phyloP scores from a whole-genome alignment of 2,888 invertebrate genomes.

The Brassicogethes aeneus region DNA sequence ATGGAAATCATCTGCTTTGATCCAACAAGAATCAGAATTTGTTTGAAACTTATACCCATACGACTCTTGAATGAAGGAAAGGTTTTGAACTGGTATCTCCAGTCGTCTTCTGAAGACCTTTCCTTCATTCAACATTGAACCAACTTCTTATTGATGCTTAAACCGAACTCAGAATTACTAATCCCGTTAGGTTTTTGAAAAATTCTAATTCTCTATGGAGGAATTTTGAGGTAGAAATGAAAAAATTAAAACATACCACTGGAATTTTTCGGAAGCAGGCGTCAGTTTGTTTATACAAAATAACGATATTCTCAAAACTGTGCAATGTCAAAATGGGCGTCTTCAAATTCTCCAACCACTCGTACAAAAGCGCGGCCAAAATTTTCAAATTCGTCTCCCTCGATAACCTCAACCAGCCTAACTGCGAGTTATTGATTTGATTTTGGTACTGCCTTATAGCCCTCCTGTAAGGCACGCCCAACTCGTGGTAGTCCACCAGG shows the following conservation, averaged over 20 bases:
- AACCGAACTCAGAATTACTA: too few relatives aligned
- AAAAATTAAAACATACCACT: conserved; percentile 35
- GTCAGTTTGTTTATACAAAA: conserved; percentile 51
- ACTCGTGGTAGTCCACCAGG: conserved; percentile 47
- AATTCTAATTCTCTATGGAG: too few relatives aligned
- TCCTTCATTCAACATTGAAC: too few relatives aligned
- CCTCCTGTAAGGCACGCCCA: conserved; percentile 48
- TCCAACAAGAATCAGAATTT: neutral
- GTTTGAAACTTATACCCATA: too few relatives aligned
- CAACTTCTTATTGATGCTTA: neutral
- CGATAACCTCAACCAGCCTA: conserved; percentile 56
- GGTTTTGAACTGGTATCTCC: too few relatives aligned
- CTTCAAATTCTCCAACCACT: conserved; percentile 71
- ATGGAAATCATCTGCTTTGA: neutral
- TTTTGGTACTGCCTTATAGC: conserved; percentile 47
- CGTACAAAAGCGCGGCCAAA: conserved; percentile 56
- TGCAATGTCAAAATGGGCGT: conserved; percentile 56
- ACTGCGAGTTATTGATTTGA: conserved; percentile 57
- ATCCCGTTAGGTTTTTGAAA: too few relatives aligned
- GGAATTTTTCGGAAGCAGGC: conserved; percentile 51
- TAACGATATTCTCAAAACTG: conserved; percentile 58
- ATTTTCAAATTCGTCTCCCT: conserved; percentile 56
- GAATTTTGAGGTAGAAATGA: neutral
- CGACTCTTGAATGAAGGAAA: neutral
- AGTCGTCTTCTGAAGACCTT: too few relatives aligned